Evolutionary conservation across 2,888 invertebrate genomes (phyloP), one percentile per base, ranked within the genome.

Genomic region (Proisotoma minuta): DNA sequence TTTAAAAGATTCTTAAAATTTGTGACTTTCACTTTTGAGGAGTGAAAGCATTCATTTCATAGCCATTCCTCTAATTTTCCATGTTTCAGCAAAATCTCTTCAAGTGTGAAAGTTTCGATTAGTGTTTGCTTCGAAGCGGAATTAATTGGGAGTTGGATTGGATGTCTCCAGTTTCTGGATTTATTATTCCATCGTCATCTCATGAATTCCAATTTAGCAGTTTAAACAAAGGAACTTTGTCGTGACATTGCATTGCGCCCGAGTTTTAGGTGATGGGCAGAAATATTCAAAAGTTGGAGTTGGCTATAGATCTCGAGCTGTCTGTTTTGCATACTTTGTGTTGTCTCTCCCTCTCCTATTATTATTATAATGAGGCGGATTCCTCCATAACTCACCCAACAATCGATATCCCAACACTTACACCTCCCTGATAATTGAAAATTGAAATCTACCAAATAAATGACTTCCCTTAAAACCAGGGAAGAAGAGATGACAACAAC

Each of bases 31-130:
- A n/a, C n/a, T n/a, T n/a, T n/a, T n/a, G n/a, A n/a, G n/a, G n/a
- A n/a, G n/a, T n/a, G n/a, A n/a, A n/a, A n/a, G n/a, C n/a, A n/a
- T n/a, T n/a, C n/a, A n/a, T n/a, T n/a, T n/a, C n/a, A n/a, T n/a
- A n/a, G n/a, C n/a, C n/a, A n/a, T n/a, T n/a, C n/a, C n/a, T n/a
- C n/a, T n/a, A 3, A 49, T 49, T 52, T 52, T 28, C 52, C 18
- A 26, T 28, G 49, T 60, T 59, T 60, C 51, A 68, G 62, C 52
- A 62, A 68, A 71, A 39, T 54, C 63, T 70, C 68, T 54, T 61
- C 65, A 64, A 60, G 72, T 70, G 70, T 70, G 70, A 70, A 69
- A 70, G 56, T 72, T 72, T 72, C 72, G 67, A 72, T 72, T 72
- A 72, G 65, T 64, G 69, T 68, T 72, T 71, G 69, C 70, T 63